phyloP scores from a whole-genome alignment of 2,797 vertebrate species.

The Mus caroli region DNA sequence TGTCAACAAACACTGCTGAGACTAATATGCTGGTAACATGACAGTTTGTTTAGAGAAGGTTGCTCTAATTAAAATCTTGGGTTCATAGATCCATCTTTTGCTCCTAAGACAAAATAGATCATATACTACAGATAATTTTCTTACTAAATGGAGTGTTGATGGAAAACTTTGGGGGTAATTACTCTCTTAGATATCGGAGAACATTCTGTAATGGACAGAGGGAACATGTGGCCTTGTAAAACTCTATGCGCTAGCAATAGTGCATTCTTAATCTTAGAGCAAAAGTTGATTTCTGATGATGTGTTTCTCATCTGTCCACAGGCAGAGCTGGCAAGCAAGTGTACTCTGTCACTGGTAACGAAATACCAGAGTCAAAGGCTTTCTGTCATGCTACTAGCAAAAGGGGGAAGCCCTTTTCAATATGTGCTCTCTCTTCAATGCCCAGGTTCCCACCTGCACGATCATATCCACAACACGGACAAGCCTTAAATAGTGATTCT shows the following conservation, averaged over 20 bases:
- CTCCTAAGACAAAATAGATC: slow-evolving; percentile 16
- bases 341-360: neutral
- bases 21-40: neutral
- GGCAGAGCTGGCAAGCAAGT: neutral
- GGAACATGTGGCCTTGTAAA: neutral
- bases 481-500: neutral
- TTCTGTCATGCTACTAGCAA: too few relatives aligned
- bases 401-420: neutral
- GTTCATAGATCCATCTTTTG: neutral
- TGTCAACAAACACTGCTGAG: neutral
- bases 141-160: neutral
- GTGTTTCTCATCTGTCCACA: neutral
- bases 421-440: neutral
- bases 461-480: neutral
- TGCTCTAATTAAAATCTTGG: neutral
- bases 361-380: neutral
- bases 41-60: neutral
- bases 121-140: neutral
- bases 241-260: neutral
- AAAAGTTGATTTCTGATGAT: slow-evolving; percentile 65
- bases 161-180: neutral
- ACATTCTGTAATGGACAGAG: neutral
- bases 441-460: neutral
- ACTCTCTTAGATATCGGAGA: neutral
- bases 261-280: slow-evolving; percentile 65